Conservation (phyloP, 2,113 vertebrate species). For the Garra rufa region DNA sequence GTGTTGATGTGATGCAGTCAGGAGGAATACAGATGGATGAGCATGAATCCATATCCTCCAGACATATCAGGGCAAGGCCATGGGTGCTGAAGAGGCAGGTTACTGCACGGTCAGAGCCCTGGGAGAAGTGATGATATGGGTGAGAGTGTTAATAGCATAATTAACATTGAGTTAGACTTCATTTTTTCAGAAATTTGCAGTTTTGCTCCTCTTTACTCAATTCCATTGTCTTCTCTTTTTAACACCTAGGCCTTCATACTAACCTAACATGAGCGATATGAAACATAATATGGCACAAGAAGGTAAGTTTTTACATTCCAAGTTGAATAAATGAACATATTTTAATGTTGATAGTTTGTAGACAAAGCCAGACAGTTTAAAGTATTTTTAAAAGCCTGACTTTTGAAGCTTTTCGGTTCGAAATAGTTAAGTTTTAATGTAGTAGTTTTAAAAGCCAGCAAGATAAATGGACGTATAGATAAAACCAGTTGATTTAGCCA, state of each 20-base stretch:
- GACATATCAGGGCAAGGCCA: constrained; percentile 6
- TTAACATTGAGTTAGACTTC: neutral
- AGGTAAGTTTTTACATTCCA: no score
- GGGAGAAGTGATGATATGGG: neutral
- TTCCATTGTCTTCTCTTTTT: neutral
- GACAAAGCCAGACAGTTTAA: no score
- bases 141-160: neutral
- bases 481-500: no score
- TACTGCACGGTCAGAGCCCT: neutral
- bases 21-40: constrained; percentile 30
- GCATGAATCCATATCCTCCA: neutral
- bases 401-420: no score
- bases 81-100: constrained; percentile 31
- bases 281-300: neutral
- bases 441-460: no score
- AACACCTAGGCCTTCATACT: neutral
- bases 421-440: no score
- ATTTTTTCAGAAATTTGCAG: neutral
- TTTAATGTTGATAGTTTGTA: no score
- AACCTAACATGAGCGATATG: neutral
- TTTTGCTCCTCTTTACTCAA: neutral
- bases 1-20: constrained; percentile 14
- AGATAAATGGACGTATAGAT: no score
- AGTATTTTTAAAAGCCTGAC: no score
- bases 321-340: no score